These are phyloP conservation scores for Alitta virens DNA, from an alignment of 2,888 invertebrate species.

Conservation along the genomic window DNA sequence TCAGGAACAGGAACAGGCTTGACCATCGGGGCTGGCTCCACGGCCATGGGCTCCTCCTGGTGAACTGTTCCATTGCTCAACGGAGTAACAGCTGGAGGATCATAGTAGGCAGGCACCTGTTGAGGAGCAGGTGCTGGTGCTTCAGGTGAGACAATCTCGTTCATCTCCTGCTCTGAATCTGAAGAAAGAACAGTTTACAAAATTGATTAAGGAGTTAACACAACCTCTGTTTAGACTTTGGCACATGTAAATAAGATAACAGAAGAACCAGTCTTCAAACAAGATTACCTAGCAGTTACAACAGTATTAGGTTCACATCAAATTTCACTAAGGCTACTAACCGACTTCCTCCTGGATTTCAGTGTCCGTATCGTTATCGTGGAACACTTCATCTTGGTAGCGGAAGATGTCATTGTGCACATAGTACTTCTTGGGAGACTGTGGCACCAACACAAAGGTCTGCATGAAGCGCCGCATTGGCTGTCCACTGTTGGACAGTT, in stretches of 20 bases:
- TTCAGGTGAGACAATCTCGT: neutral
- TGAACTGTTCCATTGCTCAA: conserved; percentile 32
- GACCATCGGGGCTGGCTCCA: neutral
- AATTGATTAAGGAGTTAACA: too few species aligned
- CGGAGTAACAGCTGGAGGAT: conserved; percentile 15
- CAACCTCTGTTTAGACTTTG: too few species aligned
- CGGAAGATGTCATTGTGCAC: conserved; percentile 99
- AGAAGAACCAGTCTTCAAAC: too few species aligned
- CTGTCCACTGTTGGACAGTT: conserved; percentile 91
- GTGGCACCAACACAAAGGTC: conserved; percentile 91
- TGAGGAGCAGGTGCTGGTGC: neutral
- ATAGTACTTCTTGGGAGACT: conserved; percentile 96
- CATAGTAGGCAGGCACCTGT: conserved; percentile 30
- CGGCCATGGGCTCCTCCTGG: conserved; percentile 19
- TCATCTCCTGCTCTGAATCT: neutral
- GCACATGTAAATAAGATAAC: neutral
- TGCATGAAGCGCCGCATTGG: conserved; percentile 98
- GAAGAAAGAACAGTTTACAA: neutral
- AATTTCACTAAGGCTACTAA: too few species aligned
- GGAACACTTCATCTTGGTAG: conserved; percentile 80
- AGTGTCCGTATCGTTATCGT: conserved; percentile 63
- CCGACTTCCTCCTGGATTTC: conserved; percentile 34
- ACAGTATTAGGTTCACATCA: too few species aligned
- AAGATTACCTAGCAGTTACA: too few species aligned
- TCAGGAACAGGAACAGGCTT: neutral